A percentile compares a stretch with the other conserved stretches of the same genome.
These are phyloP conservation scores for Bilobella aurantiaca DNA, from an alignment of 1,140 invertebrate species.

Conservation along the genomic window DNA sequence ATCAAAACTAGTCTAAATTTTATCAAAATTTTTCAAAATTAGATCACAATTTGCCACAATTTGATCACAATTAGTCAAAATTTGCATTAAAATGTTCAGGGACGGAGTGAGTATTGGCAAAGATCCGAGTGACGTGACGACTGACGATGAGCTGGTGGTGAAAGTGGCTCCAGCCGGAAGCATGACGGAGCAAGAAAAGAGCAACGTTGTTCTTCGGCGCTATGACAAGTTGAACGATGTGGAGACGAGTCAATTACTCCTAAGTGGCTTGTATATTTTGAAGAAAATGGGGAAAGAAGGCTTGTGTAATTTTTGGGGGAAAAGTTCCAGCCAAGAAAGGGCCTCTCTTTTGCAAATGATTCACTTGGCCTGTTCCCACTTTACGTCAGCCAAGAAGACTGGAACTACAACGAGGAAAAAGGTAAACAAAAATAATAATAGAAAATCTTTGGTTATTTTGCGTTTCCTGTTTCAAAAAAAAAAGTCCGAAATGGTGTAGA, in stretches of 20 bases:
- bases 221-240: constrained; percentile 34
- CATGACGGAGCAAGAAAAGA: constrained; percentile 28
- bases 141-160: constrained; percentile 20
- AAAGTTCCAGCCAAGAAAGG: constrained; percentile 25
- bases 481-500: no score
- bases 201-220: constrained; percentile 33
- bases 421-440: no score
- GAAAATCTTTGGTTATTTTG: no score
- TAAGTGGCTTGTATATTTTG: constrained; percentile 31
- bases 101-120: constrained; percentile 25
- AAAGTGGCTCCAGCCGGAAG: constrained; percentile 6
- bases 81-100: constrained; percentile 7
- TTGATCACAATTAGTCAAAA: not conserved
- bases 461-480: no score
- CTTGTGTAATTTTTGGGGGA: constrained; percentile 24
- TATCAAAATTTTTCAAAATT: not conserved
- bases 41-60: no score
- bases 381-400: constrained; percentile 32
- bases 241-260: constrained; percentile 30
- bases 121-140: constrained; percentile 27
- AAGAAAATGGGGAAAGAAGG: constrained; percentile 30
- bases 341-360: constrained; percentile 32
- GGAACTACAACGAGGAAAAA: constrained; percentile 35
- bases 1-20: no score
- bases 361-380: constrained; percentile 29